Percentiles rank a stretch among this genome's conserved stretches.
These are phyloP conservation scores for Bombus haemorrhoidalis DNA, from an alignment of 1,140 invertebrate species.

Conservation along the genomic window DNA sequence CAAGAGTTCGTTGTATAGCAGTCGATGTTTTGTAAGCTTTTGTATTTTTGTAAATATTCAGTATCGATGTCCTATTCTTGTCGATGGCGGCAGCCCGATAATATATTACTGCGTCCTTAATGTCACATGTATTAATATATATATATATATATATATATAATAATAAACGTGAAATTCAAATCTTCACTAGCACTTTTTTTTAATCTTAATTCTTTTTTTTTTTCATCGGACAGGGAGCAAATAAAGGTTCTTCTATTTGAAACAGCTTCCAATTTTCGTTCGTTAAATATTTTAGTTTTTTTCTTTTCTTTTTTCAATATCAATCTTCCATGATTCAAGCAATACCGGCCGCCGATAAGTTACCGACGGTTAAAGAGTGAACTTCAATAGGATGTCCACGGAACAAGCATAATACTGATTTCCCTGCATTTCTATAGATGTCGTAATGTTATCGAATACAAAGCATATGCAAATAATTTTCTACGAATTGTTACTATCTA, in stretches of 20 bases:
- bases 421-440: neutral
- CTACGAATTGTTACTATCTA: neutral
- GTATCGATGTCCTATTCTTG: slow-evolving; percentile 66
- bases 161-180: slow-evolving; percentile 64
- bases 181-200: neutral
- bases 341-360: neutral
- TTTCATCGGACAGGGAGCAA: too few species aligned
- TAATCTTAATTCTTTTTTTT: neutral
- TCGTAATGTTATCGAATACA: neutral
- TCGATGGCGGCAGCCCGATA: slow-evolving; percentile 61
- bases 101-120: slow-evolving; percentile 76
- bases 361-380: neutral
- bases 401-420: neutral
- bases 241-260: neutral
- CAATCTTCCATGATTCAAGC: neutral
- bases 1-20: slow-evolving; percentile 62
- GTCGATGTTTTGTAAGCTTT: slow-evolving; percentile 81
- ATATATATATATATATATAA: slow-evolving; percentile 50
- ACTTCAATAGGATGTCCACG: too few species aligned
- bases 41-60: slow-evolving; percentile 82
- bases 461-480: neutral
- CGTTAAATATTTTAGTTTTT: neutral
- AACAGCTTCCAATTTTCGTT: neutral
- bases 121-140: slow-evolving; percentile 77
- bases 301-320: neutral